Conservation (phyloP, 2,888 invertebrate genomes). For the Aporophyla nigra region DNA sequence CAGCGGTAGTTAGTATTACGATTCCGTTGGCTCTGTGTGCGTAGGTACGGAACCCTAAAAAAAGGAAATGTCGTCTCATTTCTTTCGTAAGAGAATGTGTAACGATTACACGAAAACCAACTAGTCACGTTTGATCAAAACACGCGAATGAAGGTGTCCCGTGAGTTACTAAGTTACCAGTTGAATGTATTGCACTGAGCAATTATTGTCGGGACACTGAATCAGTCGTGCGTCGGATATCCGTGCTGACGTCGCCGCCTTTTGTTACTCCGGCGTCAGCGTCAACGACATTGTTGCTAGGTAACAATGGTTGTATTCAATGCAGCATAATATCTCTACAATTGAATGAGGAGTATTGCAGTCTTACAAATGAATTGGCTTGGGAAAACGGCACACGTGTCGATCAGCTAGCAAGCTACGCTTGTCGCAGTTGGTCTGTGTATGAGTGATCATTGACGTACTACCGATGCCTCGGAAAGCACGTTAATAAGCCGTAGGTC, state of each 20-base stretch:
- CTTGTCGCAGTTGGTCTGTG: no score
- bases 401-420: no score
- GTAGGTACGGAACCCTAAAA: not conserved
- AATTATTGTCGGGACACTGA: slow-evolving; percentile 15
- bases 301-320: not conserved
- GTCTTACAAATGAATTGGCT: not conserved
- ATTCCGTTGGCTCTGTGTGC: no score
- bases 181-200: not conserved
- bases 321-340: not conserved
- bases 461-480: no score
- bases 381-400: no score
- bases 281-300: slow-evolving; percentile 14
- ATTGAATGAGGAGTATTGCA: not conserved
- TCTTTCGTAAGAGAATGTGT: not conserved
- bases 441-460: no score
- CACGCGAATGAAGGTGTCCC: slow-evolving; percentile 14
- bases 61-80: not conserved
- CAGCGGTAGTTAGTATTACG: no score
- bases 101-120: not conserved
- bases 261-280: slow-evolving; percentile 24
- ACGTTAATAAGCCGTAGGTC: no score
- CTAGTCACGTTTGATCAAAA: slow-evolving; percentile 27
- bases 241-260: slow-evolving; percentile 14
- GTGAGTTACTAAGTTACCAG: not conserved
- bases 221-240: slow-evolving; percentile 43